Conservation (phyloP, 2,888 invertebrate species). For the Phrixothrix hirtus region DNA sequence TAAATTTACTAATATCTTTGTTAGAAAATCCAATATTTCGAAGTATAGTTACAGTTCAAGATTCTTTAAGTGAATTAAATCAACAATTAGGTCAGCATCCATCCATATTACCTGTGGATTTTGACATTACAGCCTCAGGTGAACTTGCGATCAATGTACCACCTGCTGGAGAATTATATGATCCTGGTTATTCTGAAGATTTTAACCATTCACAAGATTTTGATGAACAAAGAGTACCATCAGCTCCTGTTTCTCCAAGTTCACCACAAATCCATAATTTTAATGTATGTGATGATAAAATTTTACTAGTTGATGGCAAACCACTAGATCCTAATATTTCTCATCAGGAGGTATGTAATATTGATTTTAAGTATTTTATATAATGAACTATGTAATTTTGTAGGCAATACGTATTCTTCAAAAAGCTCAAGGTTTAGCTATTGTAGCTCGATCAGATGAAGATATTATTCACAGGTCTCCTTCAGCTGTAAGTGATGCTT, state of each 20-base stretch:
- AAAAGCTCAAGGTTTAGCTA: slow-evolving; percentile 72
- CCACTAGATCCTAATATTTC: slow-evolving; percentile 78
- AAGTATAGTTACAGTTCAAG: slow-evolving; percentile 88
- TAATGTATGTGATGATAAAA: slow-evolving; percentile 78
- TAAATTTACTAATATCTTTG: slow-evolving; percentile 80
- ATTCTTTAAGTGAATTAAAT: slow-evolving; percentile 85
- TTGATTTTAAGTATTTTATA: slow-evolving; percentile 6
- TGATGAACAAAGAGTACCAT: slow-evolving; percentile 79
- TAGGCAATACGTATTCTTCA: slow-evolving; percentile 72
- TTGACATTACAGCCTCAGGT: slow-evolving; percentile 82
- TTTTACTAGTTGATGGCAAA: slow-evolving; percentile 81
- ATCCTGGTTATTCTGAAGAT: slow-evolving; percentile 59
- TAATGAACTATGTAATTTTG: slow-evolving; percentile 16
- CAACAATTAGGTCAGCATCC: slow-evolving; percentile 88
- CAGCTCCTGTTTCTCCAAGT: slow-evolving; percentile 71
- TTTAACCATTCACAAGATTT: slow-evolving; percentile 60
- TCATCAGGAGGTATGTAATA: slow-evolving; percentile 69
- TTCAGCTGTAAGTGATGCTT: slow-evolving; percentile 69
- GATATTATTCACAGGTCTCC: slow-evolving; percentile 60
- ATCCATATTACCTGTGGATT: slow-evolving; percentile 89
- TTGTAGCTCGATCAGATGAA: slow-evolving; percentile 59
- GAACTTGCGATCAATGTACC: slow-evolving; percentile 70
- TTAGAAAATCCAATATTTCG: slow-evolving; percentile 89
- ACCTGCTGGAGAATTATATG: slow-evolving; percentile 61
- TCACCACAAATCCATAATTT: slow-evolving; percentile 75